Conservation (phyloP, 2,888 invertebrate species). For the Melipona beecheii region DNA sequence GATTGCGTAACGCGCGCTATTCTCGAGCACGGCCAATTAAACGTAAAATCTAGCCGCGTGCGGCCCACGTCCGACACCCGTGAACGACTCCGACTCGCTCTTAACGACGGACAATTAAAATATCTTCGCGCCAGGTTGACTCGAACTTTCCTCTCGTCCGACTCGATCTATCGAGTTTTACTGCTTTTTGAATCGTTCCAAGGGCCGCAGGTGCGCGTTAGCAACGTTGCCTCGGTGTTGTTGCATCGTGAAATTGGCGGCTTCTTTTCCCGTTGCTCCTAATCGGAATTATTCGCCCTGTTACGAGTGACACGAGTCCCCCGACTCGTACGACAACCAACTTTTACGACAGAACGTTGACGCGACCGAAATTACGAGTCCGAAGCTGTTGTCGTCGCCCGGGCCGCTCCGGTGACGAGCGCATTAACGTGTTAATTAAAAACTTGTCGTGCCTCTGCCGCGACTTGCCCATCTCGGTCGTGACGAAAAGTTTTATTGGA, state of each 20-base stretch:
- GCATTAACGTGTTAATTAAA: constrained; percentile 51
- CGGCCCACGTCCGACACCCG: constrained; percentile 12
- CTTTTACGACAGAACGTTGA: constrained; percentile 45
- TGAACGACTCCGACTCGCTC: background rate
- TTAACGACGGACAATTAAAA: constrained; percentile 40
- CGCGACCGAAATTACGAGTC: constrained; percentile 45
- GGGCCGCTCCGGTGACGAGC: constrained; percentile 41
- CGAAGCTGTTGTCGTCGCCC: constrained; percentile 16
- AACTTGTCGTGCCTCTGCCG: constrained; percentile 18
- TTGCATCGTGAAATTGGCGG: constrained; percentile 10
- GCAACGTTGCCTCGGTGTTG: background rate
- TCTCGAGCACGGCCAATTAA: constrained; percentile 52
- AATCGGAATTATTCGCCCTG: constrained; percentile 30
- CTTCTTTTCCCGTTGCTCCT: constrained; percentile 26
- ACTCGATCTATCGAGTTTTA: background rate
- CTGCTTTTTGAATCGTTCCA: background rate
- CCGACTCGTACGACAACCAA: background rate
- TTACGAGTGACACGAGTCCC: constrained; percentile 18
- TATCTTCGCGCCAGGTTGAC: constrained; percentile 8
- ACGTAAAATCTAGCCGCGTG: constrained; percentile 10
- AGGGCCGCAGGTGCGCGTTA: background rate
- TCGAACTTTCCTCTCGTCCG: background rate
- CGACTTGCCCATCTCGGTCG: background rate
- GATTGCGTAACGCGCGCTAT: constrained; percentile 42
- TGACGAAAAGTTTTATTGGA: background rate